A percentile compares a stretch with the other conserved stretches of the same genome.
phyloP scores from a whole-genome alignment of 2,797 vertebrate genomes.

The Gymnothorax reevesii region DNA sequence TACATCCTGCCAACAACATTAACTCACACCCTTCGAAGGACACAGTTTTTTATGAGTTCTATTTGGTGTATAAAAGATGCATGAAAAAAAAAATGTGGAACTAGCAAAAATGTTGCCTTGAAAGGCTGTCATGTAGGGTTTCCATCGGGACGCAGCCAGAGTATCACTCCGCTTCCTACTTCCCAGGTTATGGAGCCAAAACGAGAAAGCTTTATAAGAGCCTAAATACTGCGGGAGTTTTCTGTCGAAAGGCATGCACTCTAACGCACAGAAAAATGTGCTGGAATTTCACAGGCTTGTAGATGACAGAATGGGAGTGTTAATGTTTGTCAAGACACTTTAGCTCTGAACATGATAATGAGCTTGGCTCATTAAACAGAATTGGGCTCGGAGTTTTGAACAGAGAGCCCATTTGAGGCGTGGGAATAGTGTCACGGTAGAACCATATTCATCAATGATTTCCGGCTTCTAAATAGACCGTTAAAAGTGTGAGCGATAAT shows the following conservation, averaged over 20 bases:
- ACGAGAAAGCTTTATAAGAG: neutral
- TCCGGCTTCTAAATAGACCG: constrained; percentile 32
- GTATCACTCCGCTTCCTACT: neutral
- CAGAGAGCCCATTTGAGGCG: neutral
- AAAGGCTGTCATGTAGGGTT: too few species aligned
- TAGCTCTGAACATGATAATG: neutral
- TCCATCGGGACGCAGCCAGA: too few species aligned
- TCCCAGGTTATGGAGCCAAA: neutral
- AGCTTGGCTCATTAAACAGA: constrained; percentile 3
- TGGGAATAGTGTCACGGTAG: neutral
- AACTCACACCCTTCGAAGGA: too few species aligned
- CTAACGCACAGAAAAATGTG: neutral
- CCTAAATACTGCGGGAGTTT: neutral
- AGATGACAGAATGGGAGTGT: neutral
- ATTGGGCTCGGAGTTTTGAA: neutral
- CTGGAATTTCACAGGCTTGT: neutral
- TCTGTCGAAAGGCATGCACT: neutral
- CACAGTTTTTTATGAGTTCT: too few species aligned
- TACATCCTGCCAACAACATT: too few species aligned
- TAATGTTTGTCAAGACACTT: neutral
- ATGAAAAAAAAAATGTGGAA: too few species aligned
- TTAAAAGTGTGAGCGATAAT: constrained; percentile 21
- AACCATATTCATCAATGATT: constrained; percentile 35
- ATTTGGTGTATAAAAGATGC: too few species aligned
- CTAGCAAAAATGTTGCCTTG: too few species aligned